A percentile compares a stretch with the other conserved stretches of the same genome.
Conservation (phyloP, 2,797 vertebrate species). For the Amniataba percoides region DNA sequence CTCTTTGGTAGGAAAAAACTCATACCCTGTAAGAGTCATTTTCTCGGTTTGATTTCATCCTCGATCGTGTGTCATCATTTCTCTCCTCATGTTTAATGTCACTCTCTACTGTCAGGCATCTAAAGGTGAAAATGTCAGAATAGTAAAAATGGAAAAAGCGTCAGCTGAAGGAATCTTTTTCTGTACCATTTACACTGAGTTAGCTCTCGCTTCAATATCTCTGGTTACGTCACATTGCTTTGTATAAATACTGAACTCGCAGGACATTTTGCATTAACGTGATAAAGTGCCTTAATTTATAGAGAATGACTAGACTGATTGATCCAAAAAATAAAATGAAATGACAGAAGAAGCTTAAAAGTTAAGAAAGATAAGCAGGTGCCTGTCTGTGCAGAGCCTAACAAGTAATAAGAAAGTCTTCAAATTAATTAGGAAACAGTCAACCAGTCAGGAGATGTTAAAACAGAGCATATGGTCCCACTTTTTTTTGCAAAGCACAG, state of each 20-base stretch:
- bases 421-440: background rate
- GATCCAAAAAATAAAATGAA: background rate
- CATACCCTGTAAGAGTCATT: slow-evolving; percentile 5
- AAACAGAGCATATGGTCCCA: slow-evolving; percentile 23
- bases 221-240: background rate
- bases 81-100: slow-evolving; percentile 13
- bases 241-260: background rate
- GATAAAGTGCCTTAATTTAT: background rate
- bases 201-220: background rate
- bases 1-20: background rate
- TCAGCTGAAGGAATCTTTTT: background rate
- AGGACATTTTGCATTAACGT: background rate
- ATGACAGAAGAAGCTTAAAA: background rate
- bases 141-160: background rate
- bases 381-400: background rate
- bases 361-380: background rate
- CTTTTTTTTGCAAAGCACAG: background rate
- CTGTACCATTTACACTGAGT: no score
- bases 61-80: background rate
- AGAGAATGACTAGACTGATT: background rate
- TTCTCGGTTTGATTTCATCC: slow-evolving; percentile 18
- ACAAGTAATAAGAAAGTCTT: no score
- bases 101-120: slow-evolving; percentile 12
- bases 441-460: background rate
- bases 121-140: slow-evolving; percentile 18